phyloP scores from a whole-genome alignment of 2,113 vertebrate species.

The Lepisosteus osseus region DNA sequence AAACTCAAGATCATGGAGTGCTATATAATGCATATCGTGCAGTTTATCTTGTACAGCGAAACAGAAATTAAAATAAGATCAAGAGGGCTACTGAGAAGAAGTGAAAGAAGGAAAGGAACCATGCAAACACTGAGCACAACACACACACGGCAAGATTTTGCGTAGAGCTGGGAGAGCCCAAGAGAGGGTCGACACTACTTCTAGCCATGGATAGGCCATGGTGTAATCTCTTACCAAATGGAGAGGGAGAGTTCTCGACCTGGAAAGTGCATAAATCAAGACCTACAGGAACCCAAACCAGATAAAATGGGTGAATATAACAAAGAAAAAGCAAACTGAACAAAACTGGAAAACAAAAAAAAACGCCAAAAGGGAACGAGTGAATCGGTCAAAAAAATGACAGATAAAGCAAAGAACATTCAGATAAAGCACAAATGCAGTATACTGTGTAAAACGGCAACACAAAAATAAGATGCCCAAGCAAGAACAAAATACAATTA shows the following conservation, averaged over 20 bases:
- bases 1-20: too few relatives aligned
- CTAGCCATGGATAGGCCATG: conserved; percentile 72
- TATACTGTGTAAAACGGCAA: background rate
- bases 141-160: too few relatives aligned
- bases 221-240: conserved; percentile 88
- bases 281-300: conserved; percentile 94
- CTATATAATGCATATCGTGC: too few relatives aligned
- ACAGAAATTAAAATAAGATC: background rate
- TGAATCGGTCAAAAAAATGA: background rate
- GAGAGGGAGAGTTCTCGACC: conserved; percentile 84
- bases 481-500: conserved; percentile 14
- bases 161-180: conserved; percentile 29
- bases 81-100: background rate
- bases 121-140: conserved; percentile 12
- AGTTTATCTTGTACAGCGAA: background rate
- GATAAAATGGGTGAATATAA: conserved; percentile 87
- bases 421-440: background rate
- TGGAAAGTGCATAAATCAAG: conserved; percentile 99
- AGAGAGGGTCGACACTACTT: conserved; percentile 66
- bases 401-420: background rate
- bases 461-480: conserved; percentile 2
- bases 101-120: conserved; percentile 5
- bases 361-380: conserved; percentile 26
- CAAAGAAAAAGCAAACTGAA: conserved; percentile 38
- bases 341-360: conserved; percentile 39